phyloP scores from a whole-genome alignment of 2,797 vertebrate species.

The Columba guinea region DNA sequence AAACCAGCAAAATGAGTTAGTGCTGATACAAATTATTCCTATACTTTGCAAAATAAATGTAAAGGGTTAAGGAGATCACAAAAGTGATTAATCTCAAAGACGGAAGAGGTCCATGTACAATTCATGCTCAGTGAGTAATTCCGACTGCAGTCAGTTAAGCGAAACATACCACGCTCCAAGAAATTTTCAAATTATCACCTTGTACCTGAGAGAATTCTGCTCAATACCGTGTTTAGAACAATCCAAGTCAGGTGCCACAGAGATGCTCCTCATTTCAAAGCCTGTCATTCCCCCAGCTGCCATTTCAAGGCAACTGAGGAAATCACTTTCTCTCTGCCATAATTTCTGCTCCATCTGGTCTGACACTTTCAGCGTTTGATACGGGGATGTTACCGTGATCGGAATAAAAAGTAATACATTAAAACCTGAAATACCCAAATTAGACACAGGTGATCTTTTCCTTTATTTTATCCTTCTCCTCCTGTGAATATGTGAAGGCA shows the following conservation, averaged over 20 bases:
- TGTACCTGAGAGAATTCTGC: background rate
- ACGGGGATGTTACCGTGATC: background rate
- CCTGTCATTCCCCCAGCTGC: conserved; percentile 6
- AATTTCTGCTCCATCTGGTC: conserved; percentile 19
- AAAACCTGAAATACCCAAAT: conserved; percentile 12
- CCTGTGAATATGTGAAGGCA: background rate
- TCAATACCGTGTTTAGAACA: background rate
- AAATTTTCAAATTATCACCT: conserved; percentile 1
- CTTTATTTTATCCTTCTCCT: background rate
- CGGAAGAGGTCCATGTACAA: background rate
- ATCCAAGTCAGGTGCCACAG: background rate
- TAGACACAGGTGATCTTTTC: background rate
- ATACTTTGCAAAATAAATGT: background rate
- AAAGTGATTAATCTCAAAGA: background rate
- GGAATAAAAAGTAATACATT: conserved; percentile 14
- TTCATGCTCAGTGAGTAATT: background rate
- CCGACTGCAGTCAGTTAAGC: background rate
- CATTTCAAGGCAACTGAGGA: conserved; percentile 38
- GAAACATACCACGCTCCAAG: background rate
- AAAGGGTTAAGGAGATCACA: background rate
- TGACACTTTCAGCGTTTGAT: background rate
- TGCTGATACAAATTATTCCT: background rate
- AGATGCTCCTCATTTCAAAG: background rate
- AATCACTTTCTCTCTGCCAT: conserved; percentile 23
- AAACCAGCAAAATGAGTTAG: background rate